Evolutionary conservation across 2,888 invertebrate species (phyloP), one percentile per base, ranked within the genome.

Genomic region (Urechis unicinctus): DNA sequence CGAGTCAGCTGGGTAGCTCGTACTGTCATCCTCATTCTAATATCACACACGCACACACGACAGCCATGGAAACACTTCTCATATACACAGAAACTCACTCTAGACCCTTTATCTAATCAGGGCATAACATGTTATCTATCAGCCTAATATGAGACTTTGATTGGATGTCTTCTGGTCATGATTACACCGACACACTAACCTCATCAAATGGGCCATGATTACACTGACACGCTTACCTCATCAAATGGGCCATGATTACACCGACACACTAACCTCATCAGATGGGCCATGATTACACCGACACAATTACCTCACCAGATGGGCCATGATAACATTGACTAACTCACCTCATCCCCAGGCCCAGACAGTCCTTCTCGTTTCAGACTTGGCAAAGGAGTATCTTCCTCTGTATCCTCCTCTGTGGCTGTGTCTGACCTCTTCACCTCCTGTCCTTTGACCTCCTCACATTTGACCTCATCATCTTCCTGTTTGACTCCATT

Each of bases 161-260:
- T n/a, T n/a, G n/a, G n/a, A n/a, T n/a, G n/a, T n/a, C n/a, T n/a
- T n/a, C n/a, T n/a, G n/a, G n/a, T n/a, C n/a, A n/a, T n/a, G n/a
- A n/a, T n/a, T n/a, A n/a, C n/a, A n/a, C n/a, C n/a, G 59, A 36
- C 24, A 28, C 49, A 9, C 49, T 55, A 46, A 51, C 57, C 13
- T 52, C 52, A 24, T 44, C 52, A 44, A 43, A 44, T 21, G 28
- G 41, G 42, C 52, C 44, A 42, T 52, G 36, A 6, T 43, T 43
- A 25, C 48, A 48, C 9, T n/a, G 9, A 48, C 28, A 28, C 49
- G 17, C 49, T 55, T 42, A 51, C 57, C 13, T 52, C 52, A 24
- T 44, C 52, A 44, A 43, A 44, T 21, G 28, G 41, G 42, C 52
- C 44, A 42, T 52, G 36, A 6, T 43, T 43, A 25, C 48, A 48